Percentiles rank a stretch among this genome's conserved stretches.
phyloP scores from a whole-genome alignment of 2,797 vertebrate genomes.

The Selene dorsalis region DNA sequence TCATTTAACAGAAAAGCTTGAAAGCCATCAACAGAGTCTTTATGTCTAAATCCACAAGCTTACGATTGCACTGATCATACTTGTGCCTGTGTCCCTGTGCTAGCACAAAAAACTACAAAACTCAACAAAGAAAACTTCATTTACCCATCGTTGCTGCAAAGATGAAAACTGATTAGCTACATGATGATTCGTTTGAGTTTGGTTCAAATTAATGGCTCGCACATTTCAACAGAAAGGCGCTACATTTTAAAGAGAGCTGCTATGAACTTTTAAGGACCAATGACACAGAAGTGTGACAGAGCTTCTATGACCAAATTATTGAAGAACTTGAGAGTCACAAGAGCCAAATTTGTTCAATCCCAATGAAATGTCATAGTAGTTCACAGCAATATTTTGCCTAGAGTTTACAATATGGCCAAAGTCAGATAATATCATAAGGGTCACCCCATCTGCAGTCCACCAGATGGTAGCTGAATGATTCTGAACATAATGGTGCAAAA shows the following conservation, averaged over 20 bases:
- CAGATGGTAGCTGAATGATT: constrained; percentile 17
- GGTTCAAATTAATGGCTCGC: neutral
- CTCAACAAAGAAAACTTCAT: neutral
- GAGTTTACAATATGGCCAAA: neutral
- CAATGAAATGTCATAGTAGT: neutral
- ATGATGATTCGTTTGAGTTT: neutral
- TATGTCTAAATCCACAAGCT: neutral
- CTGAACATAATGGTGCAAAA: constrained; percentile 7
- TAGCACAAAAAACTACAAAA: neutral
- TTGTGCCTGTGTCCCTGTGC: neutral
- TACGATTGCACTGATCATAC: too few species aligned
- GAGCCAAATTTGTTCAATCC: neutral
- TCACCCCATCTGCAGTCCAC: constrained; percentile 16
- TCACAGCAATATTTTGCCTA: neutral
- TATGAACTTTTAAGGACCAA: neutral
- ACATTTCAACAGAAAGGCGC: neutral
- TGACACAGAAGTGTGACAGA: neutral
- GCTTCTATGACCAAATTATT: neutral
- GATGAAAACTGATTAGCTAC: neutral
- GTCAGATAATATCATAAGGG: constrained; percentile 1
- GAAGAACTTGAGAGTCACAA: neutral
- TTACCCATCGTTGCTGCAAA: neutral
- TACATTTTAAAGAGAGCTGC: neutral
- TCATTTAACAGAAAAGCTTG: neutral
- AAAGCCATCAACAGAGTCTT: neutral